Base-by-base conservation (phyloP, 2,797 vertebrate species). In the Cephalopachus bancanus region DNA sequence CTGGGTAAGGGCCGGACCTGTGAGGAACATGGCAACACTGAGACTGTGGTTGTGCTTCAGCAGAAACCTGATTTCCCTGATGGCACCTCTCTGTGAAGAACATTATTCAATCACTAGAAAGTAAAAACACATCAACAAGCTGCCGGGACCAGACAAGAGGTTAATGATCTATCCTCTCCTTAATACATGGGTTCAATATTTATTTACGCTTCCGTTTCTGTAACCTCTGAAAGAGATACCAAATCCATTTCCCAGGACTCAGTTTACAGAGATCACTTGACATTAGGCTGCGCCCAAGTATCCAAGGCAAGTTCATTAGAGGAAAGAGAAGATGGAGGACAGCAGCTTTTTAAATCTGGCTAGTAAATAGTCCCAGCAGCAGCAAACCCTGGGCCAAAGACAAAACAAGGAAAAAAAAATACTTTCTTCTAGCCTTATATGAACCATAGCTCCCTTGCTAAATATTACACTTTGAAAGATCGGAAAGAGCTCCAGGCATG, bases 41-140 rank as follows among this genome's bases (percentile, higher is more conserved):
- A 93, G 96, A 97, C 96, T 84, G 12, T 7, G 5, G 96, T 95
- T 60, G 93, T 71, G 97, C 98, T 97, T 98, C 97, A 92, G 89
- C 81, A 98, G 84, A 92, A 79, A 97, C 95, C 94, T 98, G 98
- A 99, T 98, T 99, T 98, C 98, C 98, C 98, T 94, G 79, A 93
- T 55, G 98, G 97, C 97, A 97, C 92, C 9, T 20, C 81, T 93
- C 97, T 96, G 96, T 95, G 95, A 97, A 98, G 97, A 98, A 96
- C 85, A 98, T 98, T 98, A 97, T 69, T 98, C 97, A 97, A 86
- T 98, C 86, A 64, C 78, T 44, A 93, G 95, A 97, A 98, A 98
- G 97, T 97, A 97, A 97, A 98, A 98, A 80, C 88, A 98, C 85
- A 97, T 96, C 97, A 97, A 97, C 92, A 97, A 97, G 96, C 93